phyloP scores from a whole-genome alignment of 2,797 vertebrate genomes.

The Hyperoplus lanceolatus region DNA sequence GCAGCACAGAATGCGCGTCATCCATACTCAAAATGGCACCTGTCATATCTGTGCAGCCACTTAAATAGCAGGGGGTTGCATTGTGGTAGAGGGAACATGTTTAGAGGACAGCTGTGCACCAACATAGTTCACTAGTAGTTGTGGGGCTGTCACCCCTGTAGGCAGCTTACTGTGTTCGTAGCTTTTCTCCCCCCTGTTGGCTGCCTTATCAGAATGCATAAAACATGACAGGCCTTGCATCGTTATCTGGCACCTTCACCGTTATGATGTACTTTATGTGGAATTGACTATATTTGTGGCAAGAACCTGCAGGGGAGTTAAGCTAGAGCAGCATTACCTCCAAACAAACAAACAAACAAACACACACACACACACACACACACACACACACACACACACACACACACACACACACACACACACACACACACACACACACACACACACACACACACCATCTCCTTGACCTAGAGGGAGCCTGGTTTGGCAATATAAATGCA shows the following conservation, averaged over 20 bases:
- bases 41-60: conserved; percentile 11
- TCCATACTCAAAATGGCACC: background rate
- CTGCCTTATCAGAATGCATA: conserved; percentile 50
- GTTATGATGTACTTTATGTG: conserved; percentile 27
- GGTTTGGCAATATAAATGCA: conserved; percentile 27
- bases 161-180: conserved; percentile 35
- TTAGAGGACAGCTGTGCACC: conserved; percentile 31
- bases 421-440: conserved; percentile 8
- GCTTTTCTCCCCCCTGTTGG: background rate
- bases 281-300: conserved; percentile 24
- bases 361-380: conserved; percentile 5
- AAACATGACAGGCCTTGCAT: conserved; percentile 54
- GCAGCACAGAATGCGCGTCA: background rate
- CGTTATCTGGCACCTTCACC: conserved; percentile 49
- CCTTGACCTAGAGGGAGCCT: no score
- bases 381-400: conserved; percentile 13
- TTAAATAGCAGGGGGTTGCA: conserved; percentile 17
- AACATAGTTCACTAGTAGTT: conserved; percentile 29
- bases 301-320: conserved; percentile 26
- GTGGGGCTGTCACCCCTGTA: conserved; percentile 33
- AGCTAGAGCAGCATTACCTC: background rate
- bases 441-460: background rate
- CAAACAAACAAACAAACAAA: background rate
- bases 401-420: conserved; percentile 19
- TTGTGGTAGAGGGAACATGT: background rate